Conservation (phyloP, 2,888 invertebrate species). For the Epinotia demarniana region DNA sequence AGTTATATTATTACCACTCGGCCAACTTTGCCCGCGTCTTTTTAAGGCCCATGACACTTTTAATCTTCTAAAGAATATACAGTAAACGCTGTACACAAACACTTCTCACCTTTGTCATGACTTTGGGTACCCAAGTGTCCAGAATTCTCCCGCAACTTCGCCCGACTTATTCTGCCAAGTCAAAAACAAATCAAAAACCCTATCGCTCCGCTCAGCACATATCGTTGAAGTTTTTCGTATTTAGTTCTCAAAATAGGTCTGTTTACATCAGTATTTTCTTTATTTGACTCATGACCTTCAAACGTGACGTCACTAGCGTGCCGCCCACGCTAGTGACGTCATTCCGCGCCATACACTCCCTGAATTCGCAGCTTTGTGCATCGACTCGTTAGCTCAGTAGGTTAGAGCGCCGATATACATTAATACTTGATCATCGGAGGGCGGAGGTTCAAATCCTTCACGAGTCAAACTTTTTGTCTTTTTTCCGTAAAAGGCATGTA, state of each 20-base stretch:
- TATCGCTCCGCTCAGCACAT: too few species aligned
- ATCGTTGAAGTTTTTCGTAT: too few species aligned
- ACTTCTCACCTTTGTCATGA: neutral
- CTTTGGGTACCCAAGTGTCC: neutral
- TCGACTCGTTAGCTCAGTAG: slow-evolving; percentile 43
- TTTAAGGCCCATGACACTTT: too few species aligned
- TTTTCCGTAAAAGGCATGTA: neutral
- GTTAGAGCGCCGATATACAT: slow-evolving; percentile 41
- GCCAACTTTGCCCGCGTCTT: too few species aligned
- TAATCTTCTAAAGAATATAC: too few species aligned
- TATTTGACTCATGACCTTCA: neutral
- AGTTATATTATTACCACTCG: too few species aligned
- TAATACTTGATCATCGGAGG: slow-evolving; percentile 36
- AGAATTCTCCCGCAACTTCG: neutral
- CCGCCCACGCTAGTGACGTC: slow-evolving; percentile 12
- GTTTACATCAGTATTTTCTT: neutral
- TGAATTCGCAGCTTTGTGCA: neutral
- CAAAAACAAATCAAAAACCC: too few species aligned
- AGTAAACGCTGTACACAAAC: neutral
- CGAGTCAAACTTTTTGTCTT: slow-evolving; percentile 32
- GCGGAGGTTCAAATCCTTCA: slow-evolving; percentile 44
- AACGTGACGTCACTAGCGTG: neutral
- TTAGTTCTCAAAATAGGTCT: slow-evolving; percentile 2
- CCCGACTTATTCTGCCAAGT: neutral
- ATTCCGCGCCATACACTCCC: neutral